Conservation (phyloP, 2,797 vertebrate genomes). For the Lacerta agilis region DNA sequence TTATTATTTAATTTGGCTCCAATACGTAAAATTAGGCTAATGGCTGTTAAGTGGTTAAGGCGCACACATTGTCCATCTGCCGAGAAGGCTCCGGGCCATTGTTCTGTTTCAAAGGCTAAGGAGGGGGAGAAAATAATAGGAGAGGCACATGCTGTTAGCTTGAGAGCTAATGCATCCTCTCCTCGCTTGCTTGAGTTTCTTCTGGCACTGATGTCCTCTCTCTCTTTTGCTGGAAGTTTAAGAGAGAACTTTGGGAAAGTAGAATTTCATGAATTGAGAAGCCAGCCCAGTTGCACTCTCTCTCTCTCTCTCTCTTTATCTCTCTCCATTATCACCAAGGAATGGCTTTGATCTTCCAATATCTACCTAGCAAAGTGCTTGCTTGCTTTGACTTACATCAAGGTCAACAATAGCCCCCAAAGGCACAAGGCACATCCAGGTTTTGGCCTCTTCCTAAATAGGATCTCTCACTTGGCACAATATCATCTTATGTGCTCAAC, state of each 20-base stretch:
- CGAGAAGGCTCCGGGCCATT: constrained; percentile 79
- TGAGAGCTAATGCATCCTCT: constrained; percentile 72
- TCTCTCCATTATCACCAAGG: constrained; percentile 43
- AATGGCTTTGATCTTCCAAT: constrained; percentile 36
- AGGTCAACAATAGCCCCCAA: constrained; percentile 1
- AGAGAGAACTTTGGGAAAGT: constrained; percentile 69
- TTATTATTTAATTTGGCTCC: constrained; percentile 85
- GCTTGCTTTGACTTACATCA: not conserved
- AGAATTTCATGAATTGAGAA: constrained; percentile 10
- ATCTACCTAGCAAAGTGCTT: constrained; percentile 29
- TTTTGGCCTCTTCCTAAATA: not conserved
- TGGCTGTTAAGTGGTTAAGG: constrained; percentile 83
- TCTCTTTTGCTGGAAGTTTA: constrained; percentile 55
- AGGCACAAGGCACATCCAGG: not conserved
- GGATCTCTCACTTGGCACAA: constrained; percentile 20
- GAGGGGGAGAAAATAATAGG: constrained; percentile 67
- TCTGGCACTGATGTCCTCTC: constrained; percentile 63
- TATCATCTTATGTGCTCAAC: not conserved
- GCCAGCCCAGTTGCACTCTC: constrained; percentile 40
- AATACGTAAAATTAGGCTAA: constrained; percentile 81
- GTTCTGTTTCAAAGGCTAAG: constrained; percentile 80
- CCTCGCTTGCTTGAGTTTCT: constrained; percentile 63
- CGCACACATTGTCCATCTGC: constrained; percentile 81
- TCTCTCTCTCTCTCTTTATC: no score
- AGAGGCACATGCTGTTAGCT: constrained; percentile 71